phyloP scores from a whole-genome alignment of 2,888 invertebrate species.

The Agriopis marginaria region DNA sequence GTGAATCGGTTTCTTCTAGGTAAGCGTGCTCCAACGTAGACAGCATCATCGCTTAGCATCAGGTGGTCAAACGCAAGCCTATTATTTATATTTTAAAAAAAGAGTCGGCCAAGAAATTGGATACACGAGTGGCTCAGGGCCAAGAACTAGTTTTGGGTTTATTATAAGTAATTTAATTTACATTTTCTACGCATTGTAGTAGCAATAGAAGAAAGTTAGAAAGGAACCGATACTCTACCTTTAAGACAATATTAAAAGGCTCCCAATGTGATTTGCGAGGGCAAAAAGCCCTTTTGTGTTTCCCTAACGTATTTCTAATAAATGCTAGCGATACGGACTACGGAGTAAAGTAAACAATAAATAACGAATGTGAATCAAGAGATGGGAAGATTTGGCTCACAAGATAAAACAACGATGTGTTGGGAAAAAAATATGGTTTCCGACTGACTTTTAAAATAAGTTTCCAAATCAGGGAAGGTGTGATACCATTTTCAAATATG shows the following conservation, averaged over 20 bases:
- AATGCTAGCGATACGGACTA: constrained; percentile 3
- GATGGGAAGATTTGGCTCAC: constrained; percentile 1
- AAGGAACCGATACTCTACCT: not conserved
- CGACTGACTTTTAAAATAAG: not conserved
- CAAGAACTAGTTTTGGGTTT: too few relatives aligned
- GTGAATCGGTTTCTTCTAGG: too few relatives aligned
- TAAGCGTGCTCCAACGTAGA: too few relatives aligned
- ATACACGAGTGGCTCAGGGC: too few relatives aligned
- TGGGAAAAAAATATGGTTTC: not conserved
- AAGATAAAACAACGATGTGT: not conserved
- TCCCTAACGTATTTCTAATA: constrained; percentile 18
- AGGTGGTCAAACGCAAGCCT: too few relatives aligned
- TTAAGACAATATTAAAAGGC: constrained; percentile 14
- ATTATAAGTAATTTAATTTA: too few relatives aligned
- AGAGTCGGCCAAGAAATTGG: too few relatives aligned
- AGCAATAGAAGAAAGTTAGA: not conserved
- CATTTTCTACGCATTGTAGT: too few relatives aligned
- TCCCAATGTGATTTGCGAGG: constrained; percentile 14
- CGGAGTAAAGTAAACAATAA: constrained; percentile 1
- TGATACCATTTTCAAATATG: too few relatives aligned
- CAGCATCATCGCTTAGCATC: too few relatives aligned
- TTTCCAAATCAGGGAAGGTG: not conserved
- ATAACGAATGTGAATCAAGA: constrained; percentile 6
- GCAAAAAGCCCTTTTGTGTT: constrained; percentile 12
- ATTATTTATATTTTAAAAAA: too few relatives aligned